Conservation (phyloP, 2,113 vertebrate species). For the Rattus rattus region DNA sequence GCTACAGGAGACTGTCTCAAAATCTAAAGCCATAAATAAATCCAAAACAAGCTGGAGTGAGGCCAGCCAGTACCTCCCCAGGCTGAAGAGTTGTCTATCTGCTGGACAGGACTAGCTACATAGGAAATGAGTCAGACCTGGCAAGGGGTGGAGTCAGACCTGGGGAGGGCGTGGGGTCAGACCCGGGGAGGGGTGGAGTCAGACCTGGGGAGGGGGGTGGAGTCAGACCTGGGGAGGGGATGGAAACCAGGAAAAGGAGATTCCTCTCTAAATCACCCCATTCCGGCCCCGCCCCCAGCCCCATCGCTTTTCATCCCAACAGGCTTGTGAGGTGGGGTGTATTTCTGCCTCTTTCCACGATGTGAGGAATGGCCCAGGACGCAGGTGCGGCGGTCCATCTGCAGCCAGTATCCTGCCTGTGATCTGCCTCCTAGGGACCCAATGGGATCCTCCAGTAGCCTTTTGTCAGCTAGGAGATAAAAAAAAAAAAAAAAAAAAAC, state of each 20-base stretch:
- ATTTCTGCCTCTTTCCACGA: neutral
- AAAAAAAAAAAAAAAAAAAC: neutral
- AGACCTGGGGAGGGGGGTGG: neutral
- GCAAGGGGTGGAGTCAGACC: neutral
- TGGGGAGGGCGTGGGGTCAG: neutral
- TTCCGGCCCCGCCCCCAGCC: neutral
- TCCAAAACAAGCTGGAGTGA: neutral
- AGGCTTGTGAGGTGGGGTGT: neutral
- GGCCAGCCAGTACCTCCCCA: rapidly evolving
- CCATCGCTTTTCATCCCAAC: rapidly evolving
- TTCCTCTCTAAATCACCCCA: too few relatives aligned
- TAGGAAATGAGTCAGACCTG: neutral
- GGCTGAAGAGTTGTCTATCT: neutral
- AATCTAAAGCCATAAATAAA: neutral
- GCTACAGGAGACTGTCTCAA: neutral
- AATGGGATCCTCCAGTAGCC: neutral
- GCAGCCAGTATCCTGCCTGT: neutral
- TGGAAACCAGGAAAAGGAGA: neutral
- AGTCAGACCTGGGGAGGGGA: neutral
- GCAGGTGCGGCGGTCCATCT: neutral
- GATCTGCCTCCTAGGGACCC: neutral
- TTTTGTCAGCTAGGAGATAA: conserved; percentile 16
- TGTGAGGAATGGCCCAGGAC: neutral
- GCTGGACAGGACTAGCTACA: neutral
- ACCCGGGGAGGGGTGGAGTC: too few relatives aligned